A percentile compares a stretch with the other conserved stretches of the same genome.
These are phyloP conservation scores for Oligia strigilis DNA, from an alignment of 2,888 invertebrate species.

Conservation along the genomic window DNA sequence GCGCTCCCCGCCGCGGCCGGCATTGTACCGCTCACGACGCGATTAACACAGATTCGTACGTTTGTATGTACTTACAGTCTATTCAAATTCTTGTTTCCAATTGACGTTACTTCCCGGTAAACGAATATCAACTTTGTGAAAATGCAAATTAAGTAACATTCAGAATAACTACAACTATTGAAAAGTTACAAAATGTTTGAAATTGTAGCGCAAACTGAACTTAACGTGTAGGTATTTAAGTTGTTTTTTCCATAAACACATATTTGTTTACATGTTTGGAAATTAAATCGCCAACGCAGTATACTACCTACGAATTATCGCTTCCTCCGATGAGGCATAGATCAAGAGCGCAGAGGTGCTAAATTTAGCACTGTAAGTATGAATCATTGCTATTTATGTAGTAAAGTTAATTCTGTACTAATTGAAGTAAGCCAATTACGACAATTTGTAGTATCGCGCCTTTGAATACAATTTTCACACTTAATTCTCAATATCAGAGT, in stretches of 20 bases:
- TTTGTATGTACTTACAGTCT: slow-evolving; percentile 38
- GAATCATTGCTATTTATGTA: slow-evolving; percentile 50
- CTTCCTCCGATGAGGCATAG: slow-evolving; percentile 68
- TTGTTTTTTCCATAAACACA: not conserved
- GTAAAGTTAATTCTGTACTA: slow-evolving; percentile 39
- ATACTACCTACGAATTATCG: slow-evolving; percentile 58
- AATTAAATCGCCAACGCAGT: slow-evolving; percentile 23
- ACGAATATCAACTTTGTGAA: not conserved
- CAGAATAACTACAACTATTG: not conserved
- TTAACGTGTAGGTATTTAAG: not conserved
- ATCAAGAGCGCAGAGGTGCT: slow-evolving; percentile 65
- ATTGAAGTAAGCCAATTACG: slow-evolving; percentile 46
- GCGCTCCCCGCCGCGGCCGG: slow-evolving; percentile 72
- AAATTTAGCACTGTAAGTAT: slow-evolving; percentile 57
- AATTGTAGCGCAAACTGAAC: not conserved
- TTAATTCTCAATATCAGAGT: slow-evolving; percentile 11
- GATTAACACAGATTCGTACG: slow-evolving; percentile 79
- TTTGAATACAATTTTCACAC: slow-evolving; percentile 17
- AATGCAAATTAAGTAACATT: not conserved
- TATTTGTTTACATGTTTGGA: not conserved
- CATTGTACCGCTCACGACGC: slow-evolving; percentile 72
- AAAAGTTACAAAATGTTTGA: not conserved
- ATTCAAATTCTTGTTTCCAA: slow-evolving; percentile 21
- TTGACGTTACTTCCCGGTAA: not conserved
- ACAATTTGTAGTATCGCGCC: slow-evolving; percentile 7